Evolutionary conservation across 2,113 vertebrate species (phyloP).

Genomic region (Macquaria australasica): DNA sequence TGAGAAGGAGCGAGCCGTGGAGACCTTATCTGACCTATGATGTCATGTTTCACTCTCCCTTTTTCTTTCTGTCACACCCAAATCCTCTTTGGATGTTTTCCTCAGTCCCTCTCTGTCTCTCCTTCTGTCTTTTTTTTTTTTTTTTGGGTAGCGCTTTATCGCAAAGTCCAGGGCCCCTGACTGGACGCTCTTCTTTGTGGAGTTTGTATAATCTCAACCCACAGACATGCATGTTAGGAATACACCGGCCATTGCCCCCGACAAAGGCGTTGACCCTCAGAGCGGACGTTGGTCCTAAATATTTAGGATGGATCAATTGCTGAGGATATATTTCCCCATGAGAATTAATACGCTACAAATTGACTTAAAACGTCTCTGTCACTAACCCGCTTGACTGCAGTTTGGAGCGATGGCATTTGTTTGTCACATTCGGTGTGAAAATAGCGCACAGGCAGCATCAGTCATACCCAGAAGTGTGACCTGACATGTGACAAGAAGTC

Average conservation of each 20-base stretch:
- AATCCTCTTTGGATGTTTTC: background rate
- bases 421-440: slow-evolving; percentile 32
- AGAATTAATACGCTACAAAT: fast-evolving
- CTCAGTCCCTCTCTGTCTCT: background rate
- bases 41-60: slow-evolving; percentile 25
- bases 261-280: background rate
- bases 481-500: slow-evolving; percentile 30
- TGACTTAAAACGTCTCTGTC: background rate
- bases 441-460: background rate
- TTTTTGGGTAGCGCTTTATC: background rate
- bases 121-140: background rate
- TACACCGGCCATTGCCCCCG: background rate
- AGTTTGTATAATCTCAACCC: background rate
- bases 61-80: slow-evolving; percentile 18
- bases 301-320: background rate
- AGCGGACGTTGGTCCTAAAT: background rate
- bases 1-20: slow-evolving; percentile 7
- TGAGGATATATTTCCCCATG: background rate
- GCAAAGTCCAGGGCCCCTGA: background rate
- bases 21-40: slow-evolving; percentile 46
- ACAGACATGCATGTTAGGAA: background rate
- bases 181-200: background rate
- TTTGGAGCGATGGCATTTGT: background rate
- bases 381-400: too few species aligned
- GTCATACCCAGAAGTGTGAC: slow-evolving; percentile 26